Conservation (phyloP, 2,113 vertebrate genomes). For the Anhinga anhinga region DNA sequence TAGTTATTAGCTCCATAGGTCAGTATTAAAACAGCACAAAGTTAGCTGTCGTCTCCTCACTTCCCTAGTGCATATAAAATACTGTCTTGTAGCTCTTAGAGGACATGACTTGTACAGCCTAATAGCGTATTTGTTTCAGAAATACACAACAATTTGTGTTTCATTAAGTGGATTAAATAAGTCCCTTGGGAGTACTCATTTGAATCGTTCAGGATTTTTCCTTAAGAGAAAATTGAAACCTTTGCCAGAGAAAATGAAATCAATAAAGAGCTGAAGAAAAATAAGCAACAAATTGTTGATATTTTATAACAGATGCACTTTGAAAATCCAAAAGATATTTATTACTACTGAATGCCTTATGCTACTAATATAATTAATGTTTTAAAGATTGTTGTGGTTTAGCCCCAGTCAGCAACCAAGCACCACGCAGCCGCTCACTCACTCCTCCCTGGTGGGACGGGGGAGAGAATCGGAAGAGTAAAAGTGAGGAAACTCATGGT, state of each 20-base stretch:
- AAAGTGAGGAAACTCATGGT: no score
- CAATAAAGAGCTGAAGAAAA: not conserved
- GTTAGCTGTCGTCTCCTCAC: not conserved
- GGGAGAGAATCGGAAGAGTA: no score
- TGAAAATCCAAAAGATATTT: not conserved
- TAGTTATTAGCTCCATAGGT: not conserved
- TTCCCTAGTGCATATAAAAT: not conserved
- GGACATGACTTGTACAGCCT: not conserved
- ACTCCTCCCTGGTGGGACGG: no score
- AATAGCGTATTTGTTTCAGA: not conserved
- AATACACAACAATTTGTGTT: not conserved
- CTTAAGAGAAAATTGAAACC: conserved; percentile 2
- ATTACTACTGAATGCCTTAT: not conserved
- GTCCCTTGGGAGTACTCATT: not conserved
- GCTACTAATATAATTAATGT: not conserved
- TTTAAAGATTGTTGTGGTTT: no score
- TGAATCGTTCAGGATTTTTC: conserved; percentile 2
- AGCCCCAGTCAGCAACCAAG: no score
- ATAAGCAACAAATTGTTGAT: not conserved
- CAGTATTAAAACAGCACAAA: not conserved
- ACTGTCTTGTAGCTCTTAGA: not conserved
- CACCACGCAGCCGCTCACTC: no score
- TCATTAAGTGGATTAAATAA: not conserved
- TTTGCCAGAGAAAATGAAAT: conserved; percentile 21
- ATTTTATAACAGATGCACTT: not conserved